These are phyloP conservation scores for Erebia palarica DNA, from an alignment of 2,888 invertebrate species.

Conservation along the genomic window DNA sequence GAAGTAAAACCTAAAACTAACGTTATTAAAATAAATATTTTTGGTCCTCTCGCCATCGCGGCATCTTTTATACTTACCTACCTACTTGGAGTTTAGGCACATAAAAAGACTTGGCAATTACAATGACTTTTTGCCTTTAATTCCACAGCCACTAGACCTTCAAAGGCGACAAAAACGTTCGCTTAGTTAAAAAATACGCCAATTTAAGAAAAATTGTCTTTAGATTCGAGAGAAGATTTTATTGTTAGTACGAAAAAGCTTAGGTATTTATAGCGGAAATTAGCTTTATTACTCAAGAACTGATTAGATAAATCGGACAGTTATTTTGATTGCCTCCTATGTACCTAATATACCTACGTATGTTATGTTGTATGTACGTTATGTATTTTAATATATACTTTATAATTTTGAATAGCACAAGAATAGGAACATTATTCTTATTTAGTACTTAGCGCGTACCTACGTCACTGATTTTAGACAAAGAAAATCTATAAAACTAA, in stretches of 20 bases:
- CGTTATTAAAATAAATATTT: background rate
- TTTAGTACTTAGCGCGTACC: background rate
- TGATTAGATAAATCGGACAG: slow-evolving; percentile 1
- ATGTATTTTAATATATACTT: background rate
- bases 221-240: slow-evolving; percentile 27
- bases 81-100: slow-evolving; percentile 16
- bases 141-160: slow-evolving; percentile 27
- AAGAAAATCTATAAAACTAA: background rate
- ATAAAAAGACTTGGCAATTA: slow-evolving; percentile 25
- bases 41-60: slow-evolving; percentile 11
- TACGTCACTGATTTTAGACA: too few species aligned
- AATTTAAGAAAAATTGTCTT: slow-evolving; percentile 19
- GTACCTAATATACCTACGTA: background rate
- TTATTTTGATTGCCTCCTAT: background rate
- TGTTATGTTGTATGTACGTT: too few species aligned
- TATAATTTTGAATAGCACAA: too few species aligned
- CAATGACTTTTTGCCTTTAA: slow-evolving; percentile 29
- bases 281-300: background rate
- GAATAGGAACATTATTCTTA: background rate
- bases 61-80: slow-evolving; percentile 2
- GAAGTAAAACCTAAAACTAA: background rate
- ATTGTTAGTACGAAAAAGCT: slow-evolving; percentile 6
- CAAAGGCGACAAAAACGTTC: slow-evolving; percentile 26
- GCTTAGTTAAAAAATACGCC: slow-evolving; percentile 21
- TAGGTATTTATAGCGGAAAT: slow-evolving; percentile 18